Conservation (phyloP, 2,888 invertebrate species). For the Girardia tigrina region DNA sequence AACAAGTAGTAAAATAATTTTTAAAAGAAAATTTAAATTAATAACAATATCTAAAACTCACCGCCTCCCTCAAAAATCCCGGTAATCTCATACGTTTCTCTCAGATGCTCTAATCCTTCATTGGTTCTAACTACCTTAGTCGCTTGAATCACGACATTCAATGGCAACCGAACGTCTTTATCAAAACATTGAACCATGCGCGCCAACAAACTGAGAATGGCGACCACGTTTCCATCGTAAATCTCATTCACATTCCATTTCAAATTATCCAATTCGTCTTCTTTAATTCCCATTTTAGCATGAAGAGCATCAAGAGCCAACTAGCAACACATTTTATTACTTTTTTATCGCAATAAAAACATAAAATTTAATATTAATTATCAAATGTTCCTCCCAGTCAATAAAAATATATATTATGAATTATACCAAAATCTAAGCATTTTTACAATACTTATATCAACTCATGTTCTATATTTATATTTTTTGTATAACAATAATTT, state of each 20-base stretch:
- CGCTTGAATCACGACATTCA: not conserved
- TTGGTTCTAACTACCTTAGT: not conserved
- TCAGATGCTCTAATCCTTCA: not conserved
- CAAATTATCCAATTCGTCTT: not conserved
- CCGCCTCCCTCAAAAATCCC: not conserved
- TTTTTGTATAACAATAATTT: too few relatives aligned
- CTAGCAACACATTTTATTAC: too few relatives aligned
- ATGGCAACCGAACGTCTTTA: not conserved
- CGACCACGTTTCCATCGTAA: not conserved
- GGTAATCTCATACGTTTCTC: not conserved
- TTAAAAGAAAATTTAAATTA: too few relatives aligned
- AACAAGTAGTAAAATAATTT: too few relatives aligned
- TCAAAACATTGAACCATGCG: not conserved
- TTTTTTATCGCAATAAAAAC: too few relatives aligned
- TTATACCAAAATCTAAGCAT: too few relatives aligned
- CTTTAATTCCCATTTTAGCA: not conserved
- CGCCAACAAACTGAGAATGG: not conserved
- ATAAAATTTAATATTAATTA: too few relatives aligned
- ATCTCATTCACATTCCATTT: conserved; percentile 6
- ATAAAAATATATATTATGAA: too few relatives aligned
- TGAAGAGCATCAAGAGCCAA: not conserved
- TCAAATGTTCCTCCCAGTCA: too few relatives aligned
- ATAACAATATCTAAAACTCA: too few relatives aligned
- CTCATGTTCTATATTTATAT: too few relatives aligned
- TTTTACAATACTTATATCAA: too few relatives aligned